Evolutionary conservation across 2,888 invertebrate genomes (phyloP), one percentile per base, ranked within the genome.

Genomic region (Drosophila siamana): DNA sequence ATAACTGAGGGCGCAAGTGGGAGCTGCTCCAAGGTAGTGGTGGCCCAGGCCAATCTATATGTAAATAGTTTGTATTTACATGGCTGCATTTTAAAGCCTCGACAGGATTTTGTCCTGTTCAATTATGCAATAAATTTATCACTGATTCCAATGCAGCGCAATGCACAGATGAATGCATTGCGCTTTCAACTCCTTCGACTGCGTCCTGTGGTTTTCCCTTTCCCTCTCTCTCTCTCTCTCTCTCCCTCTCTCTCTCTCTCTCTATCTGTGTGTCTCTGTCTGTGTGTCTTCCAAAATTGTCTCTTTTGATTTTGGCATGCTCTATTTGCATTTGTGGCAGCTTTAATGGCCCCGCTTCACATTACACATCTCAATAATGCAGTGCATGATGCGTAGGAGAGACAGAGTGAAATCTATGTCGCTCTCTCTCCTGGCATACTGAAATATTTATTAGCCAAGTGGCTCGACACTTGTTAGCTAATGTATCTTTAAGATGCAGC

Each of bases 41-140:
- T 38, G 60, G 41, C 36, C 51, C 67, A 48, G 68, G 24, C 68
- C 74, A 78, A 78, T 78, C 78, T 79, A 67, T 77, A 79, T 77
- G 64, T 76, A 78, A 78, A 76, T 76, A 76, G 75, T 78, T 76
- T 69, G 65, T 78, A 76, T 76, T 78, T 76, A 79, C 71, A 68
- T 62, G 77, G 69, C 59, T 80, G 83, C 74, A 79, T 80, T 80
- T 87, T 79, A 78, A 86, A 83, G 78, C 78, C 82, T 78, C 66
- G 47, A 64, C 66, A 73, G 81, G 70, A 76, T 77, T 85, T 84
- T 62, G 78, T 86, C 68, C 82, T 87, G 78, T 70, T 86, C 89
- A 86, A 88, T 86, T 86, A 86, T 86, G 89, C 86, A 87, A 86
- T 87, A 85, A 88, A 87, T 88, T 87, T 81, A 82, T 84, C 85